phyloP scores from a whole-genome alignment of 2,113 vertebrate species.

The Nesoenas mayeri region DNA sequence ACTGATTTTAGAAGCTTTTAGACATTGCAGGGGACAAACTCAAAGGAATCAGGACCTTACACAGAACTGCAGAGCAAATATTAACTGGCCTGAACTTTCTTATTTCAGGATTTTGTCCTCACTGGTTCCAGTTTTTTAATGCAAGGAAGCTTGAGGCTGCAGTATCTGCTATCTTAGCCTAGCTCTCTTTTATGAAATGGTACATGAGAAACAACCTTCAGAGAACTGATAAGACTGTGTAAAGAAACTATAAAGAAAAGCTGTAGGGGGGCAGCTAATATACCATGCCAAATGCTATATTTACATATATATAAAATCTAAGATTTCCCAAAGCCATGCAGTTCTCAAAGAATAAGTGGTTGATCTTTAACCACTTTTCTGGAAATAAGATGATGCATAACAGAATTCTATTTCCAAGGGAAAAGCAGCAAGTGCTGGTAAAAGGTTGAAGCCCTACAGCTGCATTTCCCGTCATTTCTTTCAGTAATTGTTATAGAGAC shows the following conservation, averaged over 20 bases:
- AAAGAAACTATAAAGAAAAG: slow-evolving; percentile 16
- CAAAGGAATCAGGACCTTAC: not conserved
- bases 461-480: not conserved
- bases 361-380: not conserved
- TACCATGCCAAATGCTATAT: not conserved
- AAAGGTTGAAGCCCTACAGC: not conserved
- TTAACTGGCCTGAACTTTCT: not conserved
- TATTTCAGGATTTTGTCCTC: slow-evolving; percentile 3
- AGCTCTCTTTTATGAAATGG: not conserved
- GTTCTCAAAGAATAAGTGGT: not conserved
- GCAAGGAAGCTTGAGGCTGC: not conserved
- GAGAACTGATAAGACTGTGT: not conserved
- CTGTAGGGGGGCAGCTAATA: not conserved
- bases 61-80: slow-evolving; percentile 4
- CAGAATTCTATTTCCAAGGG: not conserved
- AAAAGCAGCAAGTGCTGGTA: not conserved
- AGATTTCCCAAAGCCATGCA: not conserved
- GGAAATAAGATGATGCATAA: not conserved
- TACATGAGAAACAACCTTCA: not conserved
- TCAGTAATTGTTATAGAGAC: not conserved
- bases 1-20: not conserved
- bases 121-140: not conserved
- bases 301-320: not conserved
- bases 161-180: not conserved
- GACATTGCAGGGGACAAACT: not conserved